Evolutionary conservation across 2,113 vertebrate genomes (phyloP), one percentile per base, ranked within the genome.

Genomic region (Genyomyrus donnyi): DNA sequence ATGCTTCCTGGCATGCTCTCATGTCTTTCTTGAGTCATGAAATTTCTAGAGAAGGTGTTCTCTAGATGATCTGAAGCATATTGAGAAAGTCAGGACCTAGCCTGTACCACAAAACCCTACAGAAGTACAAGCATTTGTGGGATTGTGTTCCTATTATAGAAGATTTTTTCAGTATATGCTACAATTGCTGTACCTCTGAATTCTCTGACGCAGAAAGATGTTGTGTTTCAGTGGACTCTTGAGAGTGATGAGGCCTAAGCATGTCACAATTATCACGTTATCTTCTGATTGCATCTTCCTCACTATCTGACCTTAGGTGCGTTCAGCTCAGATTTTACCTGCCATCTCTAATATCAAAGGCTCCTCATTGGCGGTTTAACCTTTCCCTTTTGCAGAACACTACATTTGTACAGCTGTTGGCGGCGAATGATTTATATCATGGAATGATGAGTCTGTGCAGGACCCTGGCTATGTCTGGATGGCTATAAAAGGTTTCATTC

Each of bases 71-170:
- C 39, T 46, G 17, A 35, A 35, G 74, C 91, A 90, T 31, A 5
- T 88, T 24, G n/a, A 88, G 4, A 85, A 53, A 39, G 89, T 90
- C 56, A 62, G 4, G 24, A 62, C 19, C 56, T 92, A 88, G 90
- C 86, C 90, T 48, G 83, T 27, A 0, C 89, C 85, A 21, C 21
- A 3, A 1, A 74, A 90, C 5, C 0, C 89, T 7, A 89, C 90
- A n/a, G 89, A 91, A 27, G 90, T 90, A 4, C 66, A 66, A 90
- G 90, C 89, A 58, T 91, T 91, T 77, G 11, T 90, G 9, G 89
- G 89, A 10, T 46, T 90, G 8, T 90, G 89, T 19, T 92, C 88
- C 7, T 92, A 90, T 21, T 90, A 90, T 11, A 9, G 85, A 21
- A 77, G 66, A 7, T 91, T 92, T 53, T n/a, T 92, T 7, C 58